A percentile compares a stretch with the other conserved stretches of the same genome.
phyloP scores from a whole-genome alignment of 2,888 invertebrate genomes.

The Agrotis segetum region DNA sequence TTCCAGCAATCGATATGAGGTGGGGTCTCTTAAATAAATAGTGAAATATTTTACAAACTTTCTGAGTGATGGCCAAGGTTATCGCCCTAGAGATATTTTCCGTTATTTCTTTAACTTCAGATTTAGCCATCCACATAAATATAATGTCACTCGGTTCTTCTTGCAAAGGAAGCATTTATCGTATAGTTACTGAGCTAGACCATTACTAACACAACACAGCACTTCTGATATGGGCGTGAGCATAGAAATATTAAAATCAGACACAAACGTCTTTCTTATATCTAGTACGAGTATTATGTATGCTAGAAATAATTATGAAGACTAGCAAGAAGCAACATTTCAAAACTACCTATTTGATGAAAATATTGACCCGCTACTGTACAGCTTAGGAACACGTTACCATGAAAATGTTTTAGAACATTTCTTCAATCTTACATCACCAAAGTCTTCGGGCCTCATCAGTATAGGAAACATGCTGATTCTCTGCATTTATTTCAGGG shows the following conservation, averaged over 20 bases:
- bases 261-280: neutral
- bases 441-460: neutral
- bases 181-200: neutral
- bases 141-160: neutral
- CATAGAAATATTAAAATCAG: neutral
- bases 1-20: constrained; percentile 10
- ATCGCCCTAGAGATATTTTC: neutral
- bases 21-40: constrained; percentile 1
- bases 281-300: too few relatives aligned
- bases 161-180: neutral
- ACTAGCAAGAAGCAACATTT: too few relatives aligned
- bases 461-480: neutral
- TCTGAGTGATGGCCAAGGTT: constrained; percentile 4
- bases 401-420: too few relatives aligned
- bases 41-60: neutral
- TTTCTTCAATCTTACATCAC: too few relatives aligned
- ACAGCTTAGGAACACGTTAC: too few relatives aligned
- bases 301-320: too few relatives aligned
- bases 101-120: neutral
- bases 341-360: too few relatives aligned
- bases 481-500: constrained; percentile 49
- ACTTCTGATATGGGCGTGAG: neutral
- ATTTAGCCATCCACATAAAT: neutral
- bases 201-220: neutral
- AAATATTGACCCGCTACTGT: too few relatives aligned